A percentile compares a stretch with the other conserved stretches of the same genome.
Conservation (phyloP, 2,797 vertebrate species). For the Parauchenoglanis ngamensis region DNA sequence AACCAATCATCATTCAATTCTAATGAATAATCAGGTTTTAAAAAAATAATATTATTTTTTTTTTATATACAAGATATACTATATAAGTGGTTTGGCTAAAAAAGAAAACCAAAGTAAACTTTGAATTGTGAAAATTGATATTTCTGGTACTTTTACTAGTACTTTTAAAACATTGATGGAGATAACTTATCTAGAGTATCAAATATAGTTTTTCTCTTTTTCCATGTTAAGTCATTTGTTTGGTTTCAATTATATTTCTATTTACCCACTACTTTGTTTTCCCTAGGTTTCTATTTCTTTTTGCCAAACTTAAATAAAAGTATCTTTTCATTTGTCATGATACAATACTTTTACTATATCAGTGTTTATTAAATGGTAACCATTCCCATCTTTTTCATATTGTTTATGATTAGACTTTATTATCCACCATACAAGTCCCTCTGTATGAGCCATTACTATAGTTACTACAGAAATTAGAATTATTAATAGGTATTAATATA, state of each 20-base stretch:
- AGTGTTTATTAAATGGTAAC: neutral
- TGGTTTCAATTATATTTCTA: neutral
- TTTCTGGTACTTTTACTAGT: no score
- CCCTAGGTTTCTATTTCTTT: neutral
- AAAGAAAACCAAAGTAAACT: no score
- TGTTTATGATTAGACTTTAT: neutral
- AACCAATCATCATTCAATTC: no score
- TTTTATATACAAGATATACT: neutral
- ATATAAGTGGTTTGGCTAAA: neutral
- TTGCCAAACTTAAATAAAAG: neutral
- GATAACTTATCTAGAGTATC: neutral
- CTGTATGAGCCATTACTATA: neutral
- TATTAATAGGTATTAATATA: neutral
- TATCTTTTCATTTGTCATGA: neutral
- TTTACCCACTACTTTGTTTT: neutral
- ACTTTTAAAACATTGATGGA: neutral
- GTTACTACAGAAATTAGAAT: neutral
- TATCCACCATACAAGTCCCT: neutral
- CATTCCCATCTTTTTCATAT: neutral
- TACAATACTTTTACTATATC: neutral
- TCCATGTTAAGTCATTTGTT: neutral
- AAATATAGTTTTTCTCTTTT: neutral
- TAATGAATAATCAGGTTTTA: no score
- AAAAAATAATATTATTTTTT: neutral
- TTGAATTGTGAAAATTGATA: no score